These are phyloP conservation scores for Achatina immaculata DNA, from an alignment of 1,140 invertebrate species.

Conservation along the genomic window DNA sequence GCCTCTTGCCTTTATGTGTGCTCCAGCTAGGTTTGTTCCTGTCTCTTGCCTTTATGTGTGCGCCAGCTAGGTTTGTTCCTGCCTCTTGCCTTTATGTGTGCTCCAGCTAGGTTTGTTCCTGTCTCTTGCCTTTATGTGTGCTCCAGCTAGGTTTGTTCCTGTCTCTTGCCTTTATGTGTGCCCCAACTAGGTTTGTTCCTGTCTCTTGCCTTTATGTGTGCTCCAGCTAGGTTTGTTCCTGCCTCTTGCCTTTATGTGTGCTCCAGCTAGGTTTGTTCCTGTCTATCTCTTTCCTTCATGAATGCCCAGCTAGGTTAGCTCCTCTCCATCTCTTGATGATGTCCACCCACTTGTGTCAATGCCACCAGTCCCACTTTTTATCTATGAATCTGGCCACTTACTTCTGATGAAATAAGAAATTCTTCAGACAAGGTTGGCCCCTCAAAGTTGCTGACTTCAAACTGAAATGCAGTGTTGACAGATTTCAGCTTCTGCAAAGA, in stretches of 20 bases:
- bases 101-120: too few relatives aligned
- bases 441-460: conserved; percentile 6
- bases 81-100: too few relatives aligned
- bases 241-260: not conserved
- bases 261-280: not conserved
- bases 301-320: not conserved
- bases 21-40: too few relatives aligned
- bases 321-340: too few relatives aligned
- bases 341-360: not conserved
- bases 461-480: conserved; percentile 5
- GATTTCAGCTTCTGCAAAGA: not conserved
- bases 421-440: conserved; percentile 5
- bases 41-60: too few relatives aligned
- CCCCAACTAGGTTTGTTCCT: too few relatives aligned
- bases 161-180: too few relatives aligned
- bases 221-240: not conserved
- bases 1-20: too few relatives aligned
- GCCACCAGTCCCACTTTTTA: not conserved
- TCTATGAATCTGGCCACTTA: not conserved
- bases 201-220: not conserved
- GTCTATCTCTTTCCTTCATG: not conserved
- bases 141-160: too few relatives aligned
- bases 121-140: too few relatives aligned
- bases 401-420: not conserved
- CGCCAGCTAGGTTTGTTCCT: too few relatives aligned